phyloP scores from a whole-genome alignment of 2,797 vertebrate species.

The Coreius guichenoti region DNA sequence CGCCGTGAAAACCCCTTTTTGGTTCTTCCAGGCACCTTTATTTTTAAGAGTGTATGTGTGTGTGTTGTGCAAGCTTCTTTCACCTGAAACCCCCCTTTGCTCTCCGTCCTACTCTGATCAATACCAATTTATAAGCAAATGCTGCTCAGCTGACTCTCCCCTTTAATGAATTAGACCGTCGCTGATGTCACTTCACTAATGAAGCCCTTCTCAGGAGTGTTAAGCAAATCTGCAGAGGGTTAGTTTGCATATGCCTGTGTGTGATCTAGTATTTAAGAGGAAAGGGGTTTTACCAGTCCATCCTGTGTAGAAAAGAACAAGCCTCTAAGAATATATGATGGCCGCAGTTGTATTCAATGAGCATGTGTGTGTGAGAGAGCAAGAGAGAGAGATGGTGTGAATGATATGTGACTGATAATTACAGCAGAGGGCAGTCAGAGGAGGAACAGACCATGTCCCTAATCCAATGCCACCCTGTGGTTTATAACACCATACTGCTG shows the following conservation, averaged over 20 bases:
- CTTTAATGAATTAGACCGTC: conserved; percentile 84
- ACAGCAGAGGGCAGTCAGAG: conserved; percentile 56
- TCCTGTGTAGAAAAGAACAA: not conserved
- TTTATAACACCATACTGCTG: conserved; percentile 25
- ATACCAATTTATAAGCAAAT: conserved; percentile 88
- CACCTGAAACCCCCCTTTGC: conserved; percentile 71
- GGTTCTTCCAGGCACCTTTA: too few species aligned
- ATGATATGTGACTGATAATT: conserved; percentile 57
- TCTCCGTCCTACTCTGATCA: conserved; percentile 72
- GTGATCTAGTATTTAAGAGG: conserved; percentile 7
- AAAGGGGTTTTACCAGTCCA: conserved; percentile 12
- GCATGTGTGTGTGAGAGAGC: conserved; percentile 5
- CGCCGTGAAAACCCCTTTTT: too few species aligned
- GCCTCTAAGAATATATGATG: not conserved
- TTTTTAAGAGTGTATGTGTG: conserved; percentile 52
- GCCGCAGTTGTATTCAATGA: not conserved
- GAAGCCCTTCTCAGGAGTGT: conserved; percentile 78
- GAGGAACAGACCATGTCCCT: conserved; percentile 29
- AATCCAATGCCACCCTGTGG: conserved; percentile 11
- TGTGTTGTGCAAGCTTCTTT: conserved; percentile 70
- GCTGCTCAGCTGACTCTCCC: conserved; percentile 79
- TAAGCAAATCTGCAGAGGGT: conserved; percentile 75
- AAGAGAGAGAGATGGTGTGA: conserved; percentile 16
- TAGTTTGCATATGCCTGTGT: conserved; percentile 34
- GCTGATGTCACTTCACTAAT: conserved; percentile 79